Base-by-base conservation (phyloP, 1,140 invertebrate species). In the Drosophila mauritiana region DNA sequence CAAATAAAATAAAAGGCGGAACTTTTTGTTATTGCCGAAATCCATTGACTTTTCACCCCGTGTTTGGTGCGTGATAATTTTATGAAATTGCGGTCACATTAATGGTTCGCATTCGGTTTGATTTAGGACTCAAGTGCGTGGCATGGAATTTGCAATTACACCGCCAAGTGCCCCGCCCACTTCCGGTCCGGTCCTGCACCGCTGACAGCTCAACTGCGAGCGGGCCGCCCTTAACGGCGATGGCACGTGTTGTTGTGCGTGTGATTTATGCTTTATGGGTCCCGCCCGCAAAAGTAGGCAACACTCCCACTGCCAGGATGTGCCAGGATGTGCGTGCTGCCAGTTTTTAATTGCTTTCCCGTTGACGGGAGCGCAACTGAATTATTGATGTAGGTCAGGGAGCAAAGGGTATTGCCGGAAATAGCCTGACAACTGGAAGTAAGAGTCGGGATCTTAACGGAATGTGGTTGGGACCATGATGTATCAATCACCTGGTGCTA, bases 291-390 rank as follows among this genome's bases (percentile, higher is more conserved):
- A 8, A 72, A 79, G 61, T 53, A 63, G 49, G 56, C 73, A 63
- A 43, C 73, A 68, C 79, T 65, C 55, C 57, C n/a, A 20, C 22
- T 31, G 31, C 31, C 31, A 31, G 31, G 31, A 31, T 27, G 61
- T 27, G 61, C 13, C 63, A 51, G 62, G 59, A 68, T 61, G 69
- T 81, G 75, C 83, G 83, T 82, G 82, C 79, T 49, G 58, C 74
- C 75, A 86, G 85, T 86, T 89, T 88, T 88, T 88, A 88, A 88
- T 88, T 89, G 77, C 83, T 81, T 73, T 69, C 51, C 70, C 78
- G 69, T 25, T 48, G 64, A 15, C 27, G 57, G 52, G 55, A 56
- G 57, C 62, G 73, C 63, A 79, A 55, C 65, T 80, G 79, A 89
- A 76, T 77, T 88, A 89, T 88, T 83, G 80, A 83, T 80, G 62